Conservation (phyloP, 2,888 invertebrate genomes). For the Sarcophaga variegata region DNA sequence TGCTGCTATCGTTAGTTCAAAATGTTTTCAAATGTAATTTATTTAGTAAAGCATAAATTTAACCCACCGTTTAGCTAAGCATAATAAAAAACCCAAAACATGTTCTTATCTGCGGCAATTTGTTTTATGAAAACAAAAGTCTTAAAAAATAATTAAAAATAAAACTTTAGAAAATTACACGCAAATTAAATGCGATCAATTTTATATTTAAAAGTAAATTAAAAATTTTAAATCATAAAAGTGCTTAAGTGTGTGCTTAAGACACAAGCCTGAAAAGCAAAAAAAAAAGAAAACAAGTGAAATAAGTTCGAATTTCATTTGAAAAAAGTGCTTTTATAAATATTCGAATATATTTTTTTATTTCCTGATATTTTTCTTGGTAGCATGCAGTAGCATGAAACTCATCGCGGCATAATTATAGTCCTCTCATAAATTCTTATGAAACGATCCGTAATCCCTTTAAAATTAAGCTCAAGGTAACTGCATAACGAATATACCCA, state of each 20-base stretch:
- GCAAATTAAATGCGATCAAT: no score
- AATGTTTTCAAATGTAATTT: background rate
- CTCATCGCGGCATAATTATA: background rate
- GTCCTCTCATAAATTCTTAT: background rate
- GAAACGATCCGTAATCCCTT: background rate
- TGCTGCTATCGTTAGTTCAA: background rate
- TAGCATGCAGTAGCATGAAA: background rate
- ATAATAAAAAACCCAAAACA: constrained; percentile 27
- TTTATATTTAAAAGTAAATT: no score
- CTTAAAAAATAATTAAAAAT: background rate
- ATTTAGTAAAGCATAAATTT: background rate
- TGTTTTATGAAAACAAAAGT: constrained; percentile 21
- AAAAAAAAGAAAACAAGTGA: background rate
- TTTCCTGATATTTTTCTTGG: background rate
- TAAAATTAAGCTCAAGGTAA: constrained; percentile 6
- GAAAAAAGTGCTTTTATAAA: background rate
- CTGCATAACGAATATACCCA: background rate
- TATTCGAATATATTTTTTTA: background rate
- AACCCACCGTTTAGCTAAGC: background rate
- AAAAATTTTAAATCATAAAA: no score
- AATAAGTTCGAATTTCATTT: background rate
- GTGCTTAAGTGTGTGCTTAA: background rate
- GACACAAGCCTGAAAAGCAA: background rate
- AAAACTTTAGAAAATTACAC: no score
- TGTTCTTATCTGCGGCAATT: constrained; percentile 22